Conservation (phyloP, 2,888 invertebrate species). For the Drosophila fungiperda region DNA sequence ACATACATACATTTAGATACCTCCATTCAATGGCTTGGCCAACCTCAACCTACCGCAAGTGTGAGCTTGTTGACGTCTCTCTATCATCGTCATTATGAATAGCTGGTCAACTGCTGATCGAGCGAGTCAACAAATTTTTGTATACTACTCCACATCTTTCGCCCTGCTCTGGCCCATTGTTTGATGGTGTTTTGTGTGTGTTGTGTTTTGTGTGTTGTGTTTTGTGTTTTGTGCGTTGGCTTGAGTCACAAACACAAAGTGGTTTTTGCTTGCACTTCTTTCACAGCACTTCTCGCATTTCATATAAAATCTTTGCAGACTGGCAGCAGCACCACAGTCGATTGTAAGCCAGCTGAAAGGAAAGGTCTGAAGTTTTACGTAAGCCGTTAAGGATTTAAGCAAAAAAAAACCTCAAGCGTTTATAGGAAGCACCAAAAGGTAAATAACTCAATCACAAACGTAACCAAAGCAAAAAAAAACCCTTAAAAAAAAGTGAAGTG, state of each 20-base stretch:
- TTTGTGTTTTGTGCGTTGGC: slow-evolving; percentile 48
- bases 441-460: slow-evolving; percentile 50
- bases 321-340: slow-evolving; percentile 76
- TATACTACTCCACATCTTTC: slow-evolving; percentile 25
- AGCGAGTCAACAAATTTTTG: slow-evolving; percentile 51
- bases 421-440: slow-evolving; percentile 78
- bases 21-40: slow-evolving; percentile 19
- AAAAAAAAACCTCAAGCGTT: slow-evolving; percentile 52
- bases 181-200: slow-evolving; percentile 25
- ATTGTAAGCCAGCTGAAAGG: slow-evolving; percentile 62
- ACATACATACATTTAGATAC: slow-evolving; percentile 12
- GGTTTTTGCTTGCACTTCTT: slow-evolving; percentile 54
- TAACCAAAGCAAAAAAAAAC: slow-evolving; percentile 4
- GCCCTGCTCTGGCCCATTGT: slow-evolving; percentile 53
- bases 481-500: slow-evolving; percentile 54
- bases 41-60: slow-evolving; percentile 78
- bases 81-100: slow-evolving; percentile 33
- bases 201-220: slow-evolving; percentile 48
- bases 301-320: slow-evolving; percentile 81
- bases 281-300: slow-evolving; percentile 72
- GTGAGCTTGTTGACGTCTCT: slow-evolving; percentile 59
- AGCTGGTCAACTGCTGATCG: slow-evolving; percentile 36
- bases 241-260: slow-evolving; percentile 37
- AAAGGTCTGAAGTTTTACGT: slow-evolving; percentile 53
- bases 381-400: slow-evolving; percentile 61